Evolutionary conservation across 2,888 invertebrate species (phyloP).

Genomic region (Lepeophtheirus nordmannii): DNA sequence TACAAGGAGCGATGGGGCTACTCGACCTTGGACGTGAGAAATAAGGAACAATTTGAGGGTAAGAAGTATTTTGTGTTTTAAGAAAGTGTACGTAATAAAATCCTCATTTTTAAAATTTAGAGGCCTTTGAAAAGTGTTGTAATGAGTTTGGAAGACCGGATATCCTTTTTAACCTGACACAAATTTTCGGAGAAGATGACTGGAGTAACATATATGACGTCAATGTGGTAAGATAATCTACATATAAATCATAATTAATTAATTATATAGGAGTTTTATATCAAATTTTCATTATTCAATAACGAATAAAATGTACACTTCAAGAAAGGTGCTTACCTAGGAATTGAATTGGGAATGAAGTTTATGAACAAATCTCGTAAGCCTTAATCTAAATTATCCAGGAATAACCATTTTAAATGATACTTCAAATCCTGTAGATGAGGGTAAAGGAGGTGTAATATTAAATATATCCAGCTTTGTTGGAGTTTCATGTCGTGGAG

Average conservation of each 20-base stretch:
- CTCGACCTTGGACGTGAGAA: constrained; percentile 2
- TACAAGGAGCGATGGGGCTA: not conserved
- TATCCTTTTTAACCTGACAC: not conserved
- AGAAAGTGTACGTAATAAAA: not conserved
- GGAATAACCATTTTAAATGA: not conserved
- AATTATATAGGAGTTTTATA: no score
- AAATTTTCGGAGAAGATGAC: not conserved
- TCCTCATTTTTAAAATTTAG: not conserved
- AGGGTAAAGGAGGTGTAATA: not conserved
- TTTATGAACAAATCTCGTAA: not conserved
- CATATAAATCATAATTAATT: no score
- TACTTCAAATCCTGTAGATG: not conserved
- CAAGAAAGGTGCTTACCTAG: not conserved
- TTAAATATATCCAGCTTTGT: not conserved
- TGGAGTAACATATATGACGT: not conserved
- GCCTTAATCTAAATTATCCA: not conserved
- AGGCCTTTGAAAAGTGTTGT: not conserved
- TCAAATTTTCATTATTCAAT: no score
- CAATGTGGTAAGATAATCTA: not conserved
- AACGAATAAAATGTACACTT: not conserved
- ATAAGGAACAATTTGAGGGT: not conserved
- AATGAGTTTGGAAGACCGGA: constrained; percentile 1
- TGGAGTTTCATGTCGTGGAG: not conserved
- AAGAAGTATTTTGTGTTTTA: not conserved
- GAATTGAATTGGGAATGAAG: not conserved